phyloP scores from a whole-genome alignment of 2,113 vertebrate species.

The Tretioscincus oriximinensis region DNA sequence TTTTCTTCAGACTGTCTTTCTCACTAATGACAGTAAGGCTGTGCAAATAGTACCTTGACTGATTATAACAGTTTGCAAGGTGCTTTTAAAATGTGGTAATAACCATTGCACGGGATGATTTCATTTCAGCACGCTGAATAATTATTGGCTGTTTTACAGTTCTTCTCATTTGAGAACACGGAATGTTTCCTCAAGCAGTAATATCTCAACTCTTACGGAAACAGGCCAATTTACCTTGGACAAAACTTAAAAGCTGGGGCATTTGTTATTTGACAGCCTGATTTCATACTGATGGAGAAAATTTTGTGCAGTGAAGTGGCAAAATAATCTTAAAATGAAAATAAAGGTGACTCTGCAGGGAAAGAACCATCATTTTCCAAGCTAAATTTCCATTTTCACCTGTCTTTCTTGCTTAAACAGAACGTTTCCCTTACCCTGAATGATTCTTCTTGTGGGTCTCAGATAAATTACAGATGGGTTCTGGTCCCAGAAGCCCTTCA shows the following conservation, averaged over 20 bases:
- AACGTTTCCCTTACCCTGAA: too few relatives aligned
- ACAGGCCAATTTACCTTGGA: not conserved
- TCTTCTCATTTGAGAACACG: conserved; percentile 12
- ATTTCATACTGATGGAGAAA: not conserved
- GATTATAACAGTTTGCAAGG: not conserved
- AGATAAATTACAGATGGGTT: too few relatives aligned
- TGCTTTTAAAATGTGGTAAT: conserved; percentile 2
- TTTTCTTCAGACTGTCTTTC: not conserved
- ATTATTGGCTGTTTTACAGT: conserved; percentile 1
- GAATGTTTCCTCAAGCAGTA: conserved; percentile 33
- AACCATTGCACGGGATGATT: not conserved
- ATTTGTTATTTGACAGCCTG: not conserved
- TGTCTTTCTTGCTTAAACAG: not conserved
- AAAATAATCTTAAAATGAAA: too few relatives aligned
- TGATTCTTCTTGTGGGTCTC: too few relatives aligned
- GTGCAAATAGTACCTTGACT: not conserved
- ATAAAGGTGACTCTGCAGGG: not conserved
- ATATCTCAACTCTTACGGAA: conserved; percentile 30
- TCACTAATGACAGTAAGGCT: conserved; percentile 32
- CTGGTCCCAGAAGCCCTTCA: too few relatives aligned
- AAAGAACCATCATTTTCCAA: not conserved
- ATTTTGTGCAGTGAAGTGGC: not conserved
- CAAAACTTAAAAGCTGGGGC: not conserved
- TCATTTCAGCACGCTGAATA: not conserved
- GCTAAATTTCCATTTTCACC: not conserved